Percentiles rank a stretch among this genome's conserved stretches.
These are phyloP conservation scores for Pyrrhia umbra DNA, from an alignment of 2,888 invertebrate genomes.

Conservation along the genomic window DNA sequence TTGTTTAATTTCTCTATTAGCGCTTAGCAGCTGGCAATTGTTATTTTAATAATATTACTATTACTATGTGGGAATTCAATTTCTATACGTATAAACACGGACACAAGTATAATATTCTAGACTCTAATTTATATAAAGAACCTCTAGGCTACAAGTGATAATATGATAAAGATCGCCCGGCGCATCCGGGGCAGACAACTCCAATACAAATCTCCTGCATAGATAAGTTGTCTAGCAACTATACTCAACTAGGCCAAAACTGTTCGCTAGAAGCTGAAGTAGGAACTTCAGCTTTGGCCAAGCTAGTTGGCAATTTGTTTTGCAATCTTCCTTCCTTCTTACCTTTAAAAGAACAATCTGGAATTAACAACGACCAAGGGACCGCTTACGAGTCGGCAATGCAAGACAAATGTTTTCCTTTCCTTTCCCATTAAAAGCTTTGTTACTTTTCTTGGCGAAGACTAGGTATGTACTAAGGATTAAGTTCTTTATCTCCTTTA, in stretches of 20 bases:
- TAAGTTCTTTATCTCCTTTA: neutral
- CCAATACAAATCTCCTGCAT: no score
- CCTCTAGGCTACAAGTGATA: no score
- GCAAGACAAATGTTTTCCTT: neutral
- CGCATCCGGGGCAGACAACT: no score
- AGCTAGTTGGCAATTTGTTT: no score
- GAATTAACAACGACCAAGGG: neutral
- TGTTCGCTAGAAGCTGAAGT: no score
- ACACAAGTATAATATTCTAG: neutral
- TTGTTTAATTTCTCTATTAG: neutral
- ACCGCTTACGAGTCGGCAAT: neutral
- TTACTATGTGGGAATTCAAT: neutral
- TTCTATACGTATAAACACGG: neutral
- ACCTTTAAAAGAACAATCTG: neutral
- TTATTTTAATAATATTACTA: neutral
- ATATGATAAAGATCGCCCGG: no score
- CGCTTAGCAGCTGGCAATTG: neutral
- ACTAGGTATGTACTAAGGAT: neutral
- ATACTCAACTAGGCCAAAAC: no score
- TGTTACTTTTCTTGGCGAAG: neutral
- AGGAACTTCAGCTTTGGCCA: no score
- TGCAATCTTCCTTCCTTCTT: no score
- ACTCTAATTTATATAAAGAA: neutral
- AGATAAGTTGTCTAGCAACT: no score
- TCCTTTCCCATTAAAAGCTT: neutral